Evolutionary conservation across 2,113 vertebrate species (phyloP), one percentile per base, ranked within the genome.

Genomic region (Suncus etruscus): DNA sequence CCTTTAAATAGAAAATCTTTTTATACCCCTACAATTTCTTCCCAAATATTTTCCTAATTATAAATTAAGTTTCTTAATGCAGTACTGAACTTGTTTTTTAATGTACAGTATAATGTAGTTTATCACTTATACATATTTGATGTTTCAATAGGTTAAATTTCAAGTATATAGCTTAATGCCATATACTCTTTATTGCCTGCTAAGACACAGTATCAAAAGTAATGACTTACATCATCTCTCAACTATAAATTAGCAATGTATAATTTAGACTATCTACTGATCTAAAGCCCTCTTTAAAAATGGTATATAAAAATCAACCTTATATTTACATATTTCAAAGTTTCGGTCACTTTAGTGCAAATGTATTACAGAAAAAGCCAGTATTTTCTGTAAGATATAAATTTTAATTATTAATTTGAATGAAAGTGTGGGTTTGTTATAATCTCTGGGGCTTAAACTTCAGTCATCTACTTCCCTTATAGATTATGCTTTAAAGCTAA

Each of bases 1-100:
- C 29, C 50, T 88, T 95, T 93, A 96, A 47, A 93, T 93, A 94
- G 84, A 95, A 96, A 94, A 95, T 11, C 93, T 88, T 93, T 68
- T 92, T 89, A 82, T 91, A 76, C 20, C 20, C 63, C 73, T 91
- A 83, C 78, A 86, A 9, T 81, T 93, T 91, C 48, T 93, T 31
- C 77, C 79, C 78, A 89, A 79, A 87, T 80, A 88, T 82, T 92
- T 89, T 74, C 66, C 72, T 91, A 88, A 20, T 76, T 83, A 27
- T 90, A 90, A 90, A 72, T 27, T 51, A 68, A 11, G 22, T 84
- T 84, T 84, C 58, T 86, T 76, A 89, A 91, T n/a, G 66, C 5
- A 84, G 39, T 54, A 58, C 6, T 76, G 15, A 84, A 68, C 81
- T 50, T n/a, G 10, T 74, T 22, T 89, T 80, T 80, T 15, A 89